These are phyloP conservation scores for Apodemia zela DNA, from an alignment of 2,888 invertebrate species.

Conservation along the genomic window DNA sequence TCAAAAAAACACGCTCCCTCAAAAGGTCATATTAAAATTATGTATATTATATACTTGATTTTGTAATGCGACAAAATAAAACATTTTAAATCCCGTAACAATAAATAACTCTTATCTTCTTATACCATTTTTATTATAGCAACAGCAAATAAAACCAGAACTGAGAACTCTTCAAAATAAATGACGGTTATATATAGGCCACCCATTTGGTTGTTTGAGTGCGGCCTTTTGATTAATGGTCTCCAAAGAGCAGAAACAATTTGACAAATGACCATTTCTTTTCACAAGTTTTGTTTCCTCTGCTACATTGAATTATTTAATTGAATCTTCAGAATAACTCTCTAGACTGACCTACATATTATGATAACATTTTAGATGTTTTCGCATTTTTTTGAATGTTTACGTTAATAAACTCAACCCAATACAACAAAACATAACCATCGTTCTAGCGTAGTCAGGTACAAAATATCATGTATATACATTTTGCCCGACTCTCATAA, in stretches of 20 bases:
- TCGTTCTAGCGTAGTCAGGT: too few relatives aligned
- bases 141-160: background rate
- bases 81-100: background rate
- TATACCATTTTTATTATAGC: background rate
- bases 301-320: conserved; percentile 5
- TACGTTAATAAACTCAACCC: too few relatives aligned
- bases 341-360: too few relatives aligned
- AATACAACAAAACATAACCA: too few relatives aligned
- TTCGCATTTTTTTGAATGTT: background rate
- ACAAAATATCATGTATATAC: too few relatives aligned
- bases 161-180: conserved; percentile 6
- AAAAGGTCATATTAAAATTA: too few relatives aligned
- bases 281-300: background rate
- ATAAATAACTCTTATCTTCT: background rate
- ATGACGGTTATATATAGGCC: conserved; percentile 10
- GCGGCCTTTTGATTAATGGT: conserved; percentile 12
- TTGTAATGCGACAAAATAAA: too few relatives aligned
- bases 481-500: too few relatives aligned
- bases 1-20: too few relatives aligned
- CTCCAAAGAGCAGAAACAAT: conserved; percentile 14
- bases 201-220: conserved; percentile 5
- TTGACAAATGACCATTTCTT: conserved; percentile 8
- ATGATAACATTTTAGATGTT: background rate
- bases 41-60: too few relatives aligned
- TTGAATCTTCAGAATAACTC: background rate